Base-by-base conservation (phyloP, 2,888 invertebrate genomes). In the Ctenicera cuprea region DNA sequence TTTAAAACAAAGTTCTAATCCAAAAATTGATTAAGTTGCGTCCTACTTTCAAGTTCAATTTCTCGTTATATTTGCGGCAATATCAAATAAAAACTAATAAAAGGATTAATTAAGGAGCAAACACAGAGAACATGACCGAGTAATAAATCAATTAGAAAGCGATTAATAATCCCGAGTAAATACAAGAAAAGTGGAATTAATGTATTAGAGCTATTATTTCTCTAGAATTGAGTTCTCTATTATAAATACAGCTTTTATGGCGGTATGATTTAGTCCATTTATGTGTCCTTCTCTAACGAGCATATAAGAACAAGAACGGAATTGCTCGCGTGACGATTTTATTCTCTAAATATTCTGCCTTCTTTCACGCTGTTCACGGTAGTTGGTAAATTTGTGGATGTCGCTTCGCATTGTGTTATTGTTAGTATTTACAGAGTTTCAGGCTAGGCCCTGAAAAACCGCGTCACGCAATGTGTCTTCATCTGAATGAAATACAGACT, bases 81-180 rank as follows among this genome's bases (percentile, higher is more conserved):
- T 65, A 59, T 54, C 57, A 65, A 71, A 65, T 65, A 71, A 65
- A 59, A 61, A 57, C 68, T 63, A 75, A 75, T 75, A 75, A 71
- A 68, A 75, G 66, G 68, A 68, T 76, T 70, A 74, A 76, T 76
- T 75, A 76, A 74, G 74, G 71, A 65, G 50, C 71, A 77, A 76
- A 76, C 71, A 61, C 62, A 62, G 18, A 75, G 66, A 76, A 76
- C 66, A 74, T 74, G 76, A 66, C 73, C 73, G 75, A 71, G 81
- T 78, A 80, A 84, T 86, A 86, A 85, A 86, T 86, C 85, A 85
- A 86, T 85, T 85, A 85, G 84, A 83, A 83, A 83, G 78, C 85
- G 81, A 86, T 86, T 85, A 86, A 84, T 85, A 84, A 85, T 83
- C 81, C 80, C 81, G 80, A 81, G 80, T 78, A 83, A 83, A 83